Conservation (phyloP, 1,140 invertebrate genomes). For the Drosophila mayri region DNA sequence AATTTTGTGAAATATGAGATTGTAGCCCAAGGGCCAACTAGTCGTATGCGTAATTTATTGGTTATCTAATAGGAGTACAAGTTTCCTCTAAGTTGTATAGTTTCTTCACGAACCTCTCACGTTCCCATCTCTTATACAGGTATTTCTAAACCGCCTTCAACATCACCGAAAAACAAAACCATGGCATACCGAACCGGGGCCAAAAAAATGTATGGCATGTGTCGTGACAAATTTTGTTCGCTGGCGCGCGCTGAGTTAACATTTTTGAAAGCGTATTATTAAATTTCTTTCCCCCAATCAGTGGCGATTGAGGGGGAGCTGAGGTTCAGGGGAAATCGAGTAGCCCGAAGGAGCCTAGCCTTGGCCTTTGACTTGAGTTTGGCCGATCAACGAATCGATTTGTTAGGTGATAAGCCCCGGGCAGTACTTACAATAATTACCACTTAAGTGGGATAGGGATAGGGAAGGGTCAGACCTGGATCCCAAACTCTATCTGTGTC, state of each 20-base stretch:
- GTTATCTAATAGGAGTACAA: neutral
- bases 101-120: neutral
- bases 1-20: neutral
- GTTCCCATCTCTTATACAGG: constrained; percentile 18
- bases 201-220: constrained; percentile 73
- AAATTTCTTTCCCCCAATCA: constrained; percentile 58
- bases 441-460: constrained; percentile 61
- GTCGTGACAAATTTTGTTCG: constrained; percentile 81
- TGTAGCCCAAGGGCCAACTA: neutral
- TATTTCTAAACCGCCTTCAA: neutral
- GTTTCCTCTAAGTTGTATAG: too few relatives aligned
- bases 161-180: constrained; percentile 26
- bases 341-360: constrained; percentile 29
- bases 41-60: neutral
- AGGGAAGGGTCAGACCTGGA: constrained; percentile 45
- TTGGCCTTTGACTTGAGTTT: constrained; percentile 27
- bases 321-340: constrained; percentile 14
- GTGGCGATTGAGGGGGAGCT: constrained; percentile 4
- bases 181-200: constrained; percentile 30
- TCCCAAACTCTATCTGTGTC: constrained; percentile 19
- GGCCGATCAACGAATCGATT: constrained; percentile 67
- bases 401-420: constrained; percentile 68
- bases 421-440: constrained; percentile 80
- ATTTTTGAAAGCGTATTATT: constrained; percentile 80
- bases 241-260: constrained; percentile 74